Evolutionary conservation across 2,888 invertebrate species (phyloP).

Genomic region (Miltochrista miniata): DNA sequence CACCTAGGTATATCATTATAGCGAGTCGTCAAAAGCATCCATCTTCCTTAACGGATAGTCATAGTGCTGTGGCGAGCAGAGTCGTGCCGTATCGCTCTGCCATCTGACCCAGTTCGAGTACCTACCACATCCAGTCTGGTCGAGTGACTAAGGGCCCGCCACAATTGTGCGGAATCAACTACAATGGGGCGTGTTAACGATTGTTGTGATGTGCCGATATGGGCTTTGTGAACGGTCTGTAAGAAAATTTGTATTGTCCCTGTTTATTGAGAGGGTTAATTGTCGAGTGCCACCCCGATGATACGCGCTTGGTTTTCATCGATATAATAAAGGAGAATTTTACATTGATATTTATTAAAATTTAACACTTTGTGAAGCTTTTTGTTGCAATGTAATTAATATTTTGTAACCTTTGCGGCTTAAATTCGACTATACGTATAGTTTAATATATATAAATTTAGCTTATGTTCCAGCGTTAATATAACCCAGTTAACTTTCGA

Average conservation of each 20-base stretch:
- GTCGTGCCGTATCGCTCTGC: constrained; percentile 66
- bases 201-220: constrained; percentile 35
- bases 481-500: constrained; percentile 55
- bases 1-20: constrained; percentile 17
- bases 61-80: constrained; percentile 35
- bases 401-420: too few relatives aligned
- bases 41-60: constrained; percentile 46
- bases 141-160: constrained; percentile 39
- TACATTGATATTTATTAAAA: constrained; percentile 13
- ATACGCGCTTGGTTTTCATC: neutral
- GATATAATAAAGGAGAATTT: constrained; percentile 9
- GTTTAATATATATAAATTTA: constrained; percentile 46
- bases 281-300: neutral
- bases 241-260: constrained; percentile 14
- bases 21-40: constrained; percentile 43
- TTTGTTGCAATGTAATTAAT: too few relatives aligned
- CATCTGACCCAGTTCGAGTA: constrained; percentile 59
- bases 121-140: constrained; percentile 36
- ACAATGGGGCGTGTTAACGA: constrained; percentile 41
- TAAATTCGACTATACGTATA: constrained; percentile 47
- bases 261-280: constrained; percentile 25
- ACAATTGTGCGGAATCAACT: constrained; percentile 41
- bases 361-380: too few relatives aligned
- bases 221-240: constrained; percentile 17
- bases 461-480: constrained; percentile 48